A percentile compares a stretch with the other conserved stretches of the same genome.
These are phyloP conservation scores for Sebastes steindachneri DNA, from an alignment of 2,797 vertebrate genomes.

Conservation along the genomic window DNA sequence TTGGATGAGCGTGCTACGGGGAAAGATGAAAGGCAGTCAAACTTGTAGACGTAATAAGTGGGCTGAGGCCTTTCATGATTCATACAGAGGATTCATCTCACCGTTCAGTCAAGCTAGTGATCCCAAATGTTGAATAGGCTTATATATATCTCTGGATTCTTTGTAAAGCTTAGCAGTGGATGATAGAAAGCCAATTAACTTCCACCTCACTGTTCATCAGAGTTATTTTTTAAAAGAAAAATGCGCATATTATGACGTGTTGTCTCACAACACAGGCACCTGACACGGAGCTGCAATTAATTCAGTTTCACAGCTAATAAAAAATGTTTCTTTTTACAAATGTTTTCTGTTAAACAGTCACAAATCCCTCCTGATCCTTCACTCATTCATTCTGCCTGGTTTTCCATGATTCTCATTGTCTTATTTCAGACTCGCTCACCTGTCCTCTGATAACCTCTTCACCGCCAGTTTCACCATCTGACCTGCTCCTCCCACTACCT, in stretches of 20 bases:
- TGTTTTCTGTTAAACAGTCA: background rate
- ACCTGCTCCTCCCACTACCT: background rate
- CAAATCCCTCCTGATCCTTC: too few species aligned
- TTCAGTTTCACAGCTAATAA: background rate
- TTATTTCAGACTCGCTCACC: background rate
- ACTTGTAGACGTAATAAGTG: constrained; percentile 70
- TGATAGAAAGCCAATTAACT: constrained; percentile 54
- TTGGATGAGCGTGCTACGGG: constrained; percentile 51
- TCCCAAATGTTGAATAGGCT: constrained; percentile 56
- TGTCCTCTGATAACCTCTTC: background rate
- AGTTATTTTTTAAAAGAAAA: background rate
- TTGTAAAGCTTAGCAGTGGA: constrained; percentile 47
- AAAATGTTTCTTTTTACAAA: background rate
- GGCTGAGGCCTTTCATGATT: constrained; percentile 67
- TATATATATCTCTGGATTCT: constrained; percentile 35
- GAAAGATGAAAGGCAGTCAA: constrained; percentile 74
- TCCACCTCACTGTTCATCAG: constrained; percentile 30
- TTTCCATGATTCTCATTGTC: background rate
- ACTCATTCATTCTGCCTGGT: background rate
- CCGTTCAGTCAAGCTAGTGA: constrained; percentile 58
- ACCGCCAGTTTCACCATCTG: background rate
- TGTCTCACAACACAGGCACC: background rate
- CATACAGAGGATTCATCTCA: constrained; percentile 59
- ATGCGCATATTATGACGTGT: background rate
- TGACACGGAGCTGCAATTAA: background rate